Evolutionary conservation across 2,113 vertebrate genomes (phyloP), one percentile per base, ranked within the genome.

Genomic region (Centropristis striata): DNA sequence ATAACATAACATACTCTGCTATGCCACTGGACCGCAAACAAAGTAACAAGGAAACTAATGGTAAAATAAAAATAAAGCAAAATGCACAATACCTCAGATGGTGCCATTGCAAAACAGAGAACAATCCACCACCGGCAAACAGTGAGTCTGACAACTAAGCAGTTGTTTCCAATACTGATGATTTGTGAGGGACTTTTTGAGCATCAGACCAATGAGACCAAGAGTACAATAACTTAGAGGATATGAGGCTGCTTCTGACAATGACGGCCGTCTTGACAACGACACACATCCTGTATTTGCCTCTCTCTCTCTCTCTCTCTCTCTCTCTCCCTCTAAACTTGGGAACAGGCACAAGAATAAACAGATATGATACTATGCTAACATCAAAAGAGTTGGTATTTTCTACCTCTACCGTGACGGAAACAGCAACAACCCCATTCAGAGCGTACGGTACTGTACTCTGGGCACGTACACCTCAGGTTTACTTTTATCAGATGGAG

Each of bases 401-500:
- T 75, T 60, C 32, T 69, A 25, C 14, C 46, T 64, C 16, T 32
- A 3, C 32, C 7, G 3, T 39, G 28, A 50, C 20, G 15, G 41
- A 80, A 71, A 54, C n/a, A 68, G 13, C 41, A 63, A 36, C 27
- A 68, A 67, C 21, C n/a, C 15, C 25, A 71, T 28, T 57, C 2
- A 41, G 47, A n/a, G 54, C 51, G 61, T 32, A 23, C 20, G 44
- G 66, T 32, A 23, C 20, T 49, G 66, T 4, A 27, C 58, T 36
- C 21, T 5, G 25, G 25, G 41, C 76, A 75, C 49, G 66, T 80
- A 78, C 57, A 71, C 61, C 18, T 83, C 44, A 75, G 74, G 7
- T 85, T 87, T 27, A 67, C 63, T 71, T 80, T 84, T 71, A 92
- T 89, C 85, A 74, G 86, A 92, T 86, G 66, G 61, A 83, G 81